Evolutionary conservation across 2,113 vertebrate genomes (phyloP), one percentile per base, ranked within the genome.

Genomic region (Chascanopsetta lugubris): DNA sequence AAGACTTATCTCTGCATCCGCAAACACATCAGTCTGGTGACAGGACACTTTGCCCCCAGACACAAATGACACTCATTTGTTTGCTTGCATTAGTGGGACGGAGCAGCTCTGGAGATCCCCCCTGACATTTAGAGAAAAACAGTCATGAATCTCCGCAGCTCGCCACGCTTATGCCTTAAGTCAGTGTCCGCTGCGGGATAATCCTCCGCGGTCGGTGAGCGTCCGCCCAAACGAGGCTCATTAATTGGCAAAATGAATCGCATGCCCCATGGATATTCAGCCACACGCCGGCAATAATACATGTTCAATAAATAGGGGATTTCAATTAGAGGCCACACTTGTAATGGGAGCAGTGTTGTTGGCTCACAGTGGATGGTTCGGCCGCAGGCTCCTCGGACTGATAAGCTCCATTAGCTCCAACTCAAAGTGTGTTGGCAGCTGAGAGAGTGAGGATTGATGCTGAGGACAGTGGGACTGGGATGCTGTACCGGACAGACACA

Each of bases 241-340:
- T 75, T 76, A 77, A 76, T 74, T 63, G 32, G 22, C 26, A 13
- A 65, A 69, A 67, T 69, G 50, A 85, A 79, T 63, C 72, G 69
- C 76, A 74, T 45, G 47, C 56, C 72, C 25, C 15, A 24, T 45
- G 73, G 62, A 72, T 57, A 69, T 65, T 62, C 61, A 75, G 61
- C 46, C 73, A 54, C 68, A 74, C 38, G 20, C 61, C 58, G 58
- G 46, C 51, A 70, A 69, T 69, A 82, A 77, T 47, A 45, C 63
- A 75, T 48, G 64, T 79, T 76, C 80, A 74, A 72, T 84, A 71
- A 83, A 72, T 77, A 87, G 49, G 82, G 69, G 75, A 80, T 80
- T 86, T 79, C 75, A 75, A 78, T 86, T 79, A 74, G 63, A 49
- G 50, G 46, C 26, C 72, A 48, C 69, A 75, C 68, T 81, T 82